Conservation (phyloP, 2,797 vertebrate genomes). For the Manis javanica region DNA sequence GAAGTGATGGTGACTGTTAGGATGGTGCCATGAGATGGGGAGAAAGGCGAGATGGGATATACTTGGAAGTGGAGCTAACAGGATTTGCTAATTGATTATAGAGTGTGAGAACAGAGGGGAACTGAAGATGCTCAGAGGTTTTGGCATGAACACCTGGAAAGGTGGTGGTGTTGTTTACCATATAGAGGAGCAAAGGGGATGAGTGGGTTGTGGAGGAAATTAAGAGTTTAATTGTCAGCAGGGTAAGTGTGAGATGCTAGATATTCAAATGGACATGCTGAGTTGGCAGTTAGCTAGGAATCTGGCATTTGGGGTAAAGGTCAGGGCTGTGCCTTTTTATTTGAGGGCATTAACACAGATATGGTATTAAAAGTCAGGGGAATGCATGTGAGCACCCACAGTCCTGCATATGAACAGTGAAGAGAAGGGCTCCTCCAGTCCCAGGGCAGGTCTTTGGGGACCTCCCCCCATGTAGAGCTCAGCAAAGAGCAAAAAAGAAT, state of each 20-base stretch:
- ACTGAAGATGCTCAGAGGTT: neutral
- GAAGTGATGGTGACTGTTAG: too few relatives aligned
- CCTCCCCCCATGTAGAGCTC: neutral
- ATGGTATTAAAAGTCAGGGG: neutral
- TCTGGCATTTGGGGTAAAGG: neutral
- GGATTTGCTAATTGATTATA: neutral
- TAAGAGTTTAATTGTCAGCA: neutral
- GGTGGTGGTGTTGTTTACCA: neutral
- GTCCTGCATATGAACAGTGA: neutral
- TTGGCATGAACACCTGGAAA: neutral
- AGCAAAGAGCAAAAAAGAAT: neutral
- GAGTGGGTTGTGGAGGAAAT: neutral
- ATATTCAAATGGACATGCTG: neutral
- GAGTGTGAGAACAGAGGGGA: neutral
- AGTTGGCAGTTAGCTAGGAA: neutral
- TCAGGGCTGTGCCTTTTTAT: neutral
- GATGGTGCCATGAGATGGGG: neutral
- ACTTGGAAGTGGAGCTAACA: neutral
- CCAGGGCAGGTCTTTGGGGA: neutral
- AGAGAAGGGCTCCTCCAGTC: neutral
- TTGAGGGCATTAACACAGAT: neutral
- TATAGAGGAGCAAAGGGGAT: neutral
- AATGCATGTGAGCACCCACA: neutral
- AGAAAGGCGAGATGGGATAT: neutral
- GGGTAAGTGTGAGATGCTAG: neutral